Base-by-base conservation (phyloP, 2,113 vertebrate species). In the Rhabdomys dilectus region DNA sequence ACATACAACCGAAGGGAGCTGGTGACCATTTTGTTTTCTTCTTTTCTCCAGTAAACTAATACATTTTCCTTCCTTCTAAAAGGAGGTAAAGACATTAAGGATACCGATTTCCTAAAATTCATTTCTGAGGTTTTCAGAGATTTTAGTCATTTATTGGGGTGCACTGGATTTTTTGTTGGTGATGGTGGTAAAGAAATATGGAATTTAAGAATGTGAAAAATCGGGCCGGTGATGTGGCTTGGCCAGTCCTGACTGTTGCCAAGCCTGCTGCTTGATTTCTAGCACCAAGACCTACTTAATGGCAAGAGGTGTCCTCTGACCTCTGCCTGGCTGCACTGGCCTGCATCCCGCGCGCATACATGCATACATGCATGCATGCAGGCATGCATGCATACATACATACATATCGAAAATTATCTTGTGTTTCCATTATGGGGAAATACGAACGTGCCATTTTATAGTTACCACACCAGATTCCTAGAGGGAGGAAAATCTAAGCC, bases 141-240 rank as follows among this genome's bases (percentile, higher is more conserved):
- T 91, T 91, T 94, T 56, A 94, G 88, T 88, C 53, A 7, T 53
- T 73, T 91, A 58, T 68, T 80, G 39, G 16, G 15, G 45, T 72
- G 39, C 21, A 16, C 29, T 88, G 84, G 19, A 66, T 36, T 86
- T 86, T 75, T 58, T n/a, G 2, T 53, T 64, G 7, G 56, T 70
- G 70, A 88, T 80, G 42, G n/a, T 92, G 2, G 7, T 75, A 77
- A 73, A 76, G 45, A 93, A 88, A 62, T 76, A 39, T 48, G 91
- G 88, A 45, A 5, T 26, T 87, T 76, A 73, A 93, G 70, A 94
- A 81, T 94, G 70, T 95, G 92, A 56, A 96, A 96, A 58, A 42
- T 85, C 26, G 2, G 39, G 7, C 26, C 68, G n/a, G 39, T 66
- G 39, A 34, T 48, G 42, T 31, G 39, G 8, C 39, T 86, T 48